These are phyloP conservation scores for Micromussa lordhowensis DNA, from an alignment of 92 coral and sea anemone genomes.

Conservation along the genomic window DNA sequence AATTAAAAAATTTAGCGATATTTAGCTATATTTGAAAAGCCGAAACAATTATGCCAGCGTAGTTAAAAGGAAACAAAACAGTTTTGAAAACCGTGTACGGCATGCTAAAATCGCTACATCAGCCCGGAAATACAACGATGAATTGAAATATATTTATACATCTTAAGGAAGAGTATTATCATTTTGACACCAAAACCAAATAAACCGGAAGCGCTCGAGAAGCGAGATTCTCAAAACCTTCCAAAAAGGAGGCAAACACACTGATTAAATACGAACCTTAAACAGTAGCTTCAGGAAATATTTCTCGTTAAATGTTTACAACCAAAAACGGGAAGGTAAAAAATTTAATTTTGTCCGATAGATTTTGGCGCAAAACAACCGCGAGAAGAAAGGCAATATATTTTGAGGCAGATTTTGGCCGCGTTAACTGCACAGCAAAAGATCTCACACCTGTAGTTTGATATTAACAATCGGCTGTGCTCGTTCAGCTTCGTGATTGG, in stretches of 20 bases:
- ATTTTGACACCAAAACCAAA: slow-evolving; percentile 9
- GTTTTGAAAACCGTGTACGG: background rate
- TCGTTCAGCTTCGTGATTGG: slow-evolving; percentile 27
- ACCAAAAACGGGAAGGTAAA: background rate
- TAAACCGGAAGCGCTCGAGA: slow-evolving; percentile 1
- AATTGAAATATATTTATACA: slow-evolving; percentile 2
- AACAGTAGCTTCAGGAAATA: background rate
- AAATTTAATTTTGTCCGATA: background rate
- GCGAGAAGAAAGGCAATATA: background rate
- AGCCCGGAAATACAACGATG: background rate
- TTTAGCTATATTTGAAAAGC: background rate
- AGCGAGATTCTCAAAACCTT: background rate
- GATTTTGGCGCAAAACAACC: background rate
- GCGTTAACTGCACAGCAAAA: background rate
- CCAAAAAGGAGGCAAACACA: background rate
- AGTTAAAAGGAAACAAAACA: background rate
- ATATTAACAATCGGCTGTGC: slow-evolving; percentile 25
- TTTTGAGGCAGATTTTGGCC: background rate
- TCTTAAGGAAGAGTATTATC: slow-evolving; percentile 1
- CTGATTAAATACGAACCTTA: background rate
- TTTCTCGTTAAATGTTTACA: background rate
- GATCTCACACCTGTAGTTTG: slow-evolving; percentile 26
- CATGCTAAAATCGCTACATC: background rate
- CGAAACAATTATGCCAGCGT: background rate
- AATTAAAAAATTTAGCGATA: background rate